Percentiles rank a stretch among this genome's conserved stretches.
These are phyloP conservation scores for Lypha dubia DNA, from an alignment of 2,888 invertebrate species.

Conservation along the genomic window DNA sequence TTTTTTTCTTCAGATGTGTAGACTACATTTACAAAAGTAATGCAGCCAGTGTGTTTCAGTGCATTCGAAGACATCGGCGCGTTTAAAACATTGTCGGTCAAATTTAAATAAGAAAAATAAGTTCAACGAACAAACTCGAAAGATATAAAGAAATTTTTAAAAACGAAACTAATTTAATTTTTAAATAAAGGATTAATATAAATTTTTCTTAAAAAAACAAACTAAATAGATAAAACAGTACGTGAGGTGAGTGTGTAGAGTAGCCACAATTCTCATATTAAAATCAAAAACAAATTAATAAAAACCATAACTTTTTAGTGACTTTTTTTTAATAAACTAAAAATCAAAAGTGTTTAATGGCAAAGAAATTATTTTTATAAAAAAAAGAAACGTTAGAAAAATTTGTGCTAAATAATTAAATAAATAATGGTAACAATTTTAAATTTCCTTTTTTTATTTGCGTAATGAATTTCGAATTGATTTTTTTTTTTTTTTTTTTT, in stretches of 20 bases:
- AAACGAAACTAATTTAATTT: background rate
- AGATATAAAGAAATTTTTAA: slow-evolving; percentile 2
- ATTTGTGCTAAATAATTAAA: no score
- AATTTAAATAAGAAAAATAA: slow-evolving; percentile 20
- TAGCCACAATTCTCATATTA: background rate
- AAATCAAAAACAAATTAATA: slow-evolving; percentile 11
- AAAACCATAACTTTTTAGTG: background rate
- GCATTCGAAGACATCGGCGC: slow-evolving; percentile 79
- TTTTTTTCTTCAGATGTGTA: slow-evolving; percentile 43
- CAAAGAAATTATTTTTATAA: background rate
- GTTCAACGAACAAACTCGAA: slow-evolving; percentile 3
- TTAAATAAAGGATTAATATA: slow-evolving; percentile 27
- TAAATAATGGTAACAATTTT: no score
- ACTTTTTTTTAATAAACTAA: background rate
- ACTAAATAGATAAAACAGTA: background rate
- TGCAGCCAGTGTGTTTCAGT: slow-evolving; percentile 81
- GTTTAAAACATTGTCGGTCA: slow-evolving; percentile 73
- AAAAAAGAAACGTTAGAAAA: background rate
- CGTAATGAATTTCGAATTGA: no score
- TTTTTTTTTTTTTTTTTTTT: no score
- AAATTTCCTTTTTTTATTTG: no score
- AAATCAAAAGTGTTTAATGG: background rate
- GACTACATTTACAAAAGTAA: slow-evolving; percentile 78
- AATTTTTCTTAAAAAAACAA: background rate
- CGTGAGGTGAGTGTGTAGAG: slow-evolving; percentile 42